Base-by-base conservation (phyloP, 2,113 vertebrate species). In the Lycaon pictus region DNA sequence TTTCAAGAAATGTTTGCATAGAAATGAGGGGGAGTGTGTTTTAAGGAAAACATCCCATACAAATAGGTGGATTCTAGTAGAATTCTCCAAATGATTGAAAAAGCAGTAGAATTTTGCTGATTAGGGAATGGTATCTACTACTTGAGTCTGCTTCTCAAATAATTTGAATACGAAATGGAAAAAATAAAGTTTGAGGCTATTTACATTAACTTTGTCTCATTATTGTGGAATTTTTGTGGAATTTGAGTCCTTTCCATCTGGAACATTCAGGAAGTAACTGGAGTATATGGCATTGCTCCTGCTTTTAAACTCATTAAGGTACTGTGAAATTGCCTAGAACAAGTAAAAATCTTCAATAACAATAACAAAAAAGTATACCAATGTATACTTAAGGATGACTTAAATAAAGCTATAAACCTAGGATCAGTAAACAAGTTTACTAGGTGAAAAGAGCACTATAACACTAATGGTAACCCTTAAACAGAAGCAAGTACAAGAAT, bases 191-290 rank as follows among this genome's bases (percentile, higher is more conserved):
- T 94, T 62, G 37, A 90, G 35, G 67, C 58, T 89, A 17, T 76
- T 76, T 56, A 76, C 27, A n/a, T 76, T 83, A 60, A 37, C 27
- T 16, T 90, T 7, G 62, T 89, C 37, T 82, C 13, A 56, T 16
- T 7, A 82, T 43, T 56, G 35, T 93, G 51, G 25, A 76, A 77
- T 85, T 86, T 84, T 53, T 67, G 83, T 86, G 72, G 71, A 94
- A 94, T 88, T 94, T 88, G 25, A 53, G 85, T 88, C 11, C 69
- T 72, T 48, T 74, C n/a, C n/a, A 90, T 76, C 27, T 90, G 79
- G 15, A 90, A 65, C 15, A 65, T 83, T 55, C 35, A 63, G 56
- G 48, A 94, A 82, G 56, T 94, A 72, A 58, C 32, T 53, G 53
- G 27, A 53, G 23, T 37, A 10, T 85, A 60, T 22, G 67, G 23